phyloP scores from a whole-genome alignment of 1,140 invertebrate genomes.

The Gryllus bimaculatus region DNA sequence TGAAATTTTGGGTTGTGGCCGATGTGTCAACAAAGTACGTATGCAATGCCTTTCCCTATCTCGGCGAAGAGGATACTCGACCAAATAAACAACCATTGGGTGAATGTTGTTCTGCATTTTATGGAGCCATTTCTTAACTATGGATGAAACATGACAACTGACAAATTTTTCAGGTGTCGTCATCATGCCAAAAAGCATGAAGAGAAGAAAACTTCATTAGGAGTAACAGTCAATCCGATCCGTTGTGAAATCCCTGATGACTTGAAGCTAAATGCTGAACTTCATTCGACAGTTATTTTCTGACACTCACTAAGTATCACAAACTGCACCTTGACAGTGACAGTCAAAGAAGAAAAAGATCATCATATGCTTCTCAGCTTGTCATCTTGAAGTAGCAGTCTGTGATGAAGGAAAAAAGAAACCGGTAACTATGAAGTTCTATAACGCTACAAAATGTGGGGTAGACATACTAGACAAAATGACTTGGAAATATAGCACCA shows the following conservation, averaged over 20 bases:
- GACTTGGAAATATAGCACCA: conserved; percentile 34
- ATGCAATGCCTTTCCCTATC: conserved; percentile 32
- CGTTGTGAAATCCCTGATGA: conserved; percentile 2
- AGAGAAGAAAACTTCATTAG: conserved; percentile 9
- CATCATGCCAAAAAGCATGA: conserved; percentile 24
- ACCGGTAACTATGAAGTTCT: conserved; percentile 25
- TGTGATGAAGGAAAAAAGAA: conserved; percentile 15
- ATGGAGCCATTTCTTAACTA: conserved; percentile 26
- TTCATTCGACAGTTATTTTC: not conserved
- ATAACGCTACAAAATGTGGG: conserved; percentile 28
- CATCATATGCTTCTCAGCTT: conserved; percentile 22
- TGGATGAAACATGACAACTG: conserved; percentile 29
- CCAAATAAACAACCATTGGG: conserved; percentile 14
- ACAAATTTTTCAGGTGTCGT: conserved; percentile 30
- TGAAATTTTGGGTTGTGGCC: conserved; percentile 33
- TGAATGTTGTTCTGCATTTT: conserved; percentile 25
- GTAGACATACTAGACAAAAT: conserved; percentile 29
- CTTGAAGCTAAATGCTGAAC: conserved; percentile 6
- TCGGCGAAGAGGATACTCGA: conserved; percentile 28
- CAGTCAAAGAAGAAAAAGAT: conserved; percentile 24
- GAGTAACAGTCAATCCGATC: conserved; percentile 24
- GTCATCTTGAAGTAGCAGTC: conserved; percentile 19
- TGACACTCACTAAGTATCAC: not conserved
- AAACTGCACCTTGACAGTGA: conserved; percentile 21
- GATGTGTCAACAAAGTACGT: conserved; percentile 31